Conservation (phyloP, 2,888 invertebrate genomes). For the Aphodius granarius region DNA sequence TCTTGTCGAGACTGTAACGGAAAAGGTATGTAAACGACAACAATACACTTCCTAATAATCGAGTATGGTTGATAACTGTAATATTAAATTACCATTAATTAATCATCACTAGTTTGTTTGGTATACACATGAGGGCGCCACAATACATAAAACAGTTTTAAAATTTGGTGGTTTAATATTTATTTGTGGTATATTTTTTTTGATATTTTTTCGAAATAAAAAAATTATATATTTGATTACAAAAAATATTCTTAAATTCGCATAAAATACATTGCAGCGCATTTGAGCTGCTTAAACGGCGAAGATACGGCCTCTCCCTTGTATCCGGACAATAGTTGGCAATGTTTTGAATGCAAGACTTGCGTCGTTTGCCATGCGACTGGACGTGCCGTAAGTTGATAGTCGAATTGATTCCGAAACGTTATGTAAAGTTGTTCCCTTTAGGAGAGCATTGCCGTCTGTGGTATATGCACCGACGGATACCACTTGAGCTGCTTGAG, state of each 20-base stretch:
- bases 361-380: conserved; percentile 82
- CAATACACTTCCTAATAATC: neutral
- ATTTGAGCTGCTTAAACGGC: conserved; percentile 68
- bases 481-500: conserved; percentile 82
- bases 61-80: too few species aligned
- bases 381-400: conserved; percentile 68
- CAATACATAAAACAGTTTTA: too few species aligned
- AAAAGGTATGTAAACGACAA: conserved; percentile 57
- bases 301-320: conserved; percentile 68
- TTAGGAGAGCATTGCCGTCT: conserved; percentile 65
- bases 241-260: neutral
- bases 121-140: too few species aligned
- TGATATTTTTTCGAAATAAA: too few species aligned
- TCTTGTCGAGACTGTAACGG: conserved; percentile 74
- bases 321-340: conserved; percentile 74
- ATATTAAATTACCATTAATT: too few species aligned
- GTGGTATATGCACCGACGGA: conserved; percentile 81
- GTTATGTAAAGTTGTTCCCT: conserved; percentile 13
- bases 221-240: neutral
- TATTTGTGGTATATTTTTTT: too few species aligned
- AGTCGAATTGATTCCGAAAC: neutral
- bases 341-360: conserved; percentile 87
- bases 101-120: too few species aligned
- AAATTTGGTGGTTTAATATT: too few species aligned
- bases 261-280: conserved; percentile 55